A percentile compares a stretch with the other conserved stretches of the same genome.
Conservation (phyloP, 2,888 invertebrate genomes). For the Phlogophora meticulosa region DNA sequence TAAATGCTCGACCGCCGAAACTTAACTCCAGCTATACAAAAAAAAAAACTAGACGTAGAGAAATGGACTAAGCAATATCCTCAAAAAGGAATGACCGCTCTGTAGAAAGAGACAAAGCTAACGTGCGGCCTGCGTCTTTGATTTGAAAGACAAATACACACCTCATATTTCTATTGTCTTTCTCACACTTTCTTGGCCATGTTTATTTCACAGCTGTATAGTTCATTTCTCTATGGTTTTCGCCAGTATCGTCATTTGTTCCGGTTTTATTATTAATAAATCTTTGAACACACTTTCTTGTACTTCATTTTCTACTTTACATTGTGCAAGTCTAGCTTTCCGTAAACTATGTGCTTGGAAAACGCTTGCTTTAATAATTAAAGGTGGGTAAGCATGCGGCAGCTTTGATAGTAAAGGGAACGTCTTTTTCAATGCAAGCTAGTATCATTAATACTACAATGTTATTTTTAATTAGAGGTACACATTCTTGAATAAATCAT, state of each 20-base stretch:
- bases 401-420: conserved; percentile 34
- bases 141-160: too few relatives aligned
- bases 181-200: too few relatives aligned
- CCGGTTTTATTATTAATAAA: background rate
- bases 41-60: background rate
- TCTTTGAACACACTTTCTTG: background rate
- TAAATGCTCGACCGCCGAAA: too few relatives aligned
- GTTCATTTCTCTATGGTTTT: too few relatives aligned
- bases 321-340: conserved; percentile 9
- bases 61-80: too few relatives aligned
- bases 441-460: conserved; percentile 34
- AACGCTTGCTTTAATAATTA: conserved; percentile 45
- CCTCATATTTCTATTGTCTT: too few relatives aligned
- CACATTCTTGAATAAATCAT: background rate
- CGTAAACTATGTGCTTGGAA: conserved; percentile 33
- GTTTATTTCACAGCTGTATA: too few relatives aligned
- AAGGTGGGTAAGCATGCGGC: conserved; percentile 26
- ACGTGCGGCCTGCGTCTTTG: too few relatives aligned
- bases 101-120: too few relatives aligned
- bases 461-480: conserved; percentile 19
- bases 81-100: too few relatives aligned
- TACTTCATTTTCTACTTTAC: conserved; percentile 1
- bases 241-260: background rate
- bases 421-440: conserved; percentile 6
- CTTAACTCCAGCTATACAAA: background rate